Base-by-base conservation (phyloP, 2,888 invertebrate genomes). In the Sympetrum striolatum region DNA sequence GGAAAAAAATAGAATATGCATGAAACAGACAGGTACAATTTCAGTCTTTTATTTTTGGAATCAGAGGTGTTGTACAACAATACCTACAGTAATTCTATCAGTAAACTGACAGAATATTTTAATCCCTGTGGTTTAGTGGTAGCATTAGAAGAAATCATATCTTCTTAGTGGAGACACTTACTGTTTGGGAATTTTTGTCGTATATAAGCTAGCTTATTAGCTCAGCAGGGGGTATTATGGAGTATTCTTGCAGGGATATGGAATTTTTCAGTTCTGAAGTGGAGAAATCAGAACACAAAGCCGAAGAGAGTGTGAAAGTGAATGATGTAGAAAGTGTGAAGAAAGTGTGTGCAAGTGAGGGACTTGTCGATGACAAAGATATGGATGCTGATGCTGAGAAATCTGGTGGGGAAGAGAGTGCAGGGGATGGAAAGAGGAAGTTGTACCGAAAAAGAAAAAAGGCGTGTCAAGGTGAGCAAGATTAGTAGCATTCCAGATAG, bases 371-470 rank as follows among this genome's bases (percentile, higher is more conserved):
- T 44, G 80, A 91, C 2, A 91, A 90, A 58, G 90, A 64, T 31
- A 94, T 93, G 0, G 94, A 94, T 91, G 94, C 94, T 0, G 94
- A 94, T 90, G 94, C 93, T 14, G 94, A 94, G 91, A 93, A 94
- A 94, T 92, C 96, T 93, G 92, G 94, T 92, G 92, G 91, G 60
- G 93, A 93, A 86, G 93, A 93, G 4, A 91, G 90, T 81, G 90
- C 92, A 64, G 90, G 91, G 82, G 91, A 93, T 91, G 91, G 91
- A 91, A 60, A 92, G 92, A 91, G 90, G 92, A 96, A 96, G 93
- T 94, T 96, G 15, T 94, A 96, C 92, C 95, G 96, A 92, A 96
- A 96, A 93, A 94, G 96, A 60, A 96, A 96, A 92, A 96, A 96
- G 93, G 94, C 94, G 4, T 93, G 93, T 81, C 94, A 95, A 91